Evolutionary conservation across 2,888 invertebrate genomes (phyloP).

Genomic region (Napeogenes inachia): DNA sequence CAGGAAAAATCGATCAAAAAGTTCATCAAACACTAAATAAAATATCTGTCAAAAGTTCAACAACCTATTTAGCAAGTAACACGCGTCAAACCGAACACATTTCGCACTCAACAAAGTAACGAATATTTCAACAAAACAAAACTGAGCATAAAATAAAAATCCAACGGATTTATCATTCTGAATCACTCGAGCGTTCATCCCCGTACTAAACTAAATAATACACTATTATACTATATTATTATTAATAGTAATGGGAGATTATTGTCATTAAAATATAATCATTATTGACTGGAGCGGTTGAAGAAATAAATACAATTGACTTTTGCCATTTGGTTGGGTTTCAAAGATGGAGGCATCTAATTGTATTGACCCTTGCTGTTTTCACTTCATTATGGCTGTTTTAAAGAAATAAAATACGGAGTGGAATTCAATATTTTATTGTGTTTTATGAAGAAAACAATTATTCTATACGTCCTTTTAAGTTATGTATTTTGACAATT

Average conservation of each 20-base stretch:
- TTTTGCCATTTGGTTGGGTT: conserved; percentile 69
- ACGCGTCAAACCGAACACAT: conserved; percentile 32
- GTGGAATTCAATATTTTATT: background rate
- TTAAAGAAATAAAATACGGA: conserved; percentile 21
- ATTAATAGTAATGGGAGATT: conserved; percentile 59
- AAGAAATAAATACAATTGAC: conserved; percentile 73
- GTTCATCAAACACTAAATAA: background rate
- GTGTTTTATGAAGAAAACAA: no score
- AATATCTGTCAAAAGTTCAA: conserved; percentile 1
- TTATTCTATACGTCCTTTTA: no score
- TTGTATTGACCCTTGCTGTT: conserved; percentile 68
- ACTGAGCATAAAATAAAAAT: conserved; percentile 34
- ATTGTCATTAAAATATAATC: conserved; percentile 65
- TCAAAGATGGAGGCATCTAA: conserved; percentile 68
- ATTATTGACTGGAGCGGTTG: conserved; percentile 65
- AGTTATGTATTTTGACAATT: no score
- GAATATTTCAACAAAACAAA: conserved; percentile 33
- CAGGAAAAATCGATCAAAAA: background rate
- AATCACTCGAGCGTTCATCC: conserved; percentile 70
- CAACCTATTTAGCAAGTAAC: conserved; percentile 9
- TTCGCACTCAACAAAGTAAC: conserved; percentile 33
- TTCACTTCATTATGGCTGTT: conserved; percentile 52
- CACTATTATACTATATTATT: conserved; percentile 65
- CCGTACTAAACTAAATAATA: conserved; percentile 61
- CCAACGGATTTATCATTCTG: conserved; percentile 60